A percentile compares a stretch with the other conserved stretches of the same genome.
Conservation (phyloP, 2,888 invertebrate genomes). For the Stenurella melanura region DNA sequence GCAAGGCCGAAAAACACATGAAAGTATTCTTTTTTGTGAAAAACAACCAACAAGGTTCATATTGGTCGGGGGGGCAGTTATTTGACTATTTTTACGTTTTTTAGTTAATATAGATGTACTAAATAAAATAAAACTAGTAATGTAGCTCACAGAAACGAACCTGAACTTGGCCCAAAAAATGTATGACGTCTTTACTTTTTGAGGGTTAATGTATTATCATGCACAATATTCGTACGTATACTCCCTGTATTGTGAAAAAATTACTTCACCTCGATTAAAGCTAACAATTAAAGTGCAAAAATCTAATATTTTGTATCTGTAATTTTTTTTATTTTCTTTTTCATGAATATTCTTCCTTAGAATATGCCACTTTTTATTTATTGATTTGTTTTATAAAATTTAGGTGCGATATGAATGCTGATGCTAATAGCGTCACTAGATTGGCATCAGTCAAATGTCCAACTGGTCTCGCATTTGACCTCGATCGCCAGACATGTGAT, state of each 20-base stretch:
- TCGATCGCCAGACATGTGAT: slow-evolving; percentile 95
- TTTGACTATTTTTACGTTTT: too few species aligned
- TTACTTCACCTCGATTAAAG: neutral
- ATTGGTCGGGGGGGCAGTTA: too few species aligned
- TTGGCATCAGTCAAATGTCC: slow-evolving; percentile 93
- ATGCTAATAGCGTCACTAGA: slow-evolving; percentile 90
- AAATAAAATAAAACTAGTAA: too few species aligned
- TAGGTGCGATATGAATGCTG: slow-evolving; percentile 94
- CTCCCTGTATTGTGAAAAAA: neutral
- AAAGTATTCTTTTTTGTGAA: too few species aligned
- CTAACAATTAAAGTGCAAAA: neutral
- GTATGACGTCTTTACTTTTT: too few species aligned
- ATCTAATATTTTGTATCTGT: neutral
- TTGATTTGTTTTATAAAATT: slow-evolving; percentile 62
- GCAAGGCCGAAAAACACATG: too few species aligned
- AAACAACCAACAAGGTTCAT: too few species aligned
- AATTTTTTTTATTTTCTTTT: neutral
- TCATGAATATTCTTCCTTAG: neutral
- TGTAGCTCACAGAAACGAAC: too few species aligned
- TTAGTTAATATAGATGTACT: too few species aligned
- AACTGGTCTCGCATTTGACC: slow-evolving; percentile 93
- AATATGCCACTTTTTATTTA: neutral
- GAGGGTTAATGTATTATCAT: too few species aligned
- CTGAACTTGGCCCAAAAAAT: too few species aligned
- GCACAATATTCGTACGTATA: too few species aligned